phyloP scores from a whole-genome alignment of 1,140 invertebrate genomes.

The Macrocentrus cingulum region DNA sequence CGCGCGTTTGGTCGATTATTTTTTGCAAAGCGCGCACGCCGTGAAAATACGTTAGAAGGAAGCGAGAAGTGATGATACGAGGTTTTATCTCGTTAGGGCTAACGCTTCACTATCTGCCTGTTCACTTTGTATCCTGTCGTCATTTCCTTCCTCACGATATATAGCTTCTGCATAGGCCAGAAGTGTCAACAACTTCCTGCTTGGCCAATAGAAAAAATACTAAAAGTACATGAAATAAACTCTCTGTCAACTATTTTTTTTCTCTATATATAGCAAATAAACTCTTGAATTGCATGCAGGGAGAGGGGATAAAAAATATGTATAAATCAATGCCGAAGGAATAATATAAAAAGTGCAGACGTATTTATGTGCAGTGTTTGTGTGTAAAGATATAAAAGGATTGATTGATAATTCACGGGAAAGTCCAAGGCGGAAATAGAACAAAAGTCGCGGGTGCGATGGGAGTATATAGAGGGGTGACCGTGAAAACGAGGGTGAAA shows the following conservation, averaged over 20 bases:
- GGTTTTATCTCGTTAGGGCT: slow-evolving; percentile 35
- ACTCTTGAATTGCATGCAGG: no score
- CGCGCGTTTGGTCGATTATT: background rate
- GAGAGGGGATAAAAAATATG: no score
- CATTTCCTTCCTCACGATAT: slow-evolving; percentile 40
- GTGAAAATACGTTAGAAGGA: slow-evolving; percentile 1
- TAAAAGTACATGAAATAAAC: no score
- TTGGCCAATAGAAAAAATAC: no score
- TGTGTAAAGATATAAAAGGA: slow-evolving; percentile 1
- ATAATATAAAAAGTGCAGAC: no score
- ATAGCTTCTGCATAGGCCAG: background rate
- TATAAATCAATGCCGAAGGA: background rate
- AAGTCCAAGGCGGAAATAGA: no score
- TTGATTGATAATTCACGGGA: slow-evolving; percentile 3
- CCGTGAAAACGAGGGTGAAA: slow-evolving; percentile 20
- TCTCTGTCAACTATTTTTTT: no score
- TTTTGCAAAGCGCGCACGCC: background rate
- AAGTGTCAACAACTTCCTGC: background rate
- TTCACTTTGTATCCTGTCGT: slow-evolving; percentile 41
- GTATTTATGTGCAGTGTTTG: background rate
- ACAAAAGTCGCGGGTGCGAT: no score
- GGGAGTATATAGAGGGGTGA: no score
- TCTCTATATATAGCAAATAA: no score
- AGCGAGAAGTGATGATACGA: slow-evolving; percentile 32
- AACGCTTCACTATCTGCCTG: slow-evolving; percentile 37